A percentile compares a stretch with the other conserved stretches of the same genome.
Evolutionary conservation across 2,888 invertebrate species (phyloP).

Genomic region (Idaea straminata): DNA sequence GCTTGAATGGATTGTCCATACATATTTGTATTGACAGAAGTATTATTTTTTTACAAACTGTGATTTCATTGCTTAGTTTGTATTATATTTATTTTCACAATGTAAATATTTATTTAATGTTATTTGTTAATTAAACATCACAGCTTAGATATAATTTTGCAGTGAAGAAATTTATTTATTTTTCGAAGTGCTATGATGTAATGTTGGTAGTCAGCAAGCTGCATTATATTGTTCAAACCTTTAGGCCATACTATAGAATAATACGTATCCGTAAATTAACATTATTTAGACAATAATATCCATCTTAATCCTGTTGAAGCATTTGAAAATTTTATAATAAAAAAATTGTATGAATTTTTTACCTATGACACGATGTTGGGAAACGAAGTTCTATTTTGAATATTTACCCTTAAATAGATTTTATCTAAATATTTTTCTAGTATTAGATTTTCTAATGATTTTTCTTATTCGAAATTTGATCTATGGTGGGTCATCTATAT

Average conservation of each 20-base stretch:
- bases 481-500: background rate
- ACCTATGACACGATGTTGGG: constrained; percentile 3
- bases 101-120: constrained; percentile 12
- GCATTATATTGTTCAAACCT: background rate
- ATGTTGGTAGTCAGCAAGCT: background rate
- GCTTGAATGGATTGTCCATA: background rate
- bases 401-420: constrained; percentile 23
- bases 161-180: background rate
- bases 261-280: background rate
- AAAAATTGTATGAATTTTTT: constrained; percentile 18
- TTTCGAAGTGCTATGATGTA: background rate
- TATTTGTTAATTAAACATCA: constrained; percentile 9
- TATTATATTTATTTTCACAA: constrained; percentile 17
- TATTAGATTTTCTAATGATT: constrained; percentile 22
- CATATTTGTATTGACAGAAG: constrained; percentile 16
- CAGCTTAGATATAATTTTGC: background rate
- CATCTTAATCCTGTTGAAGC: constrained; percentile 33
- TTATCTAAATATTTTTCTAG: constrained; percentile 26
- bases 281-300: constrained; percentile 26
- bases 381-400: constrained; percentile 24
- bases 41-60: constrained; percentile 23
- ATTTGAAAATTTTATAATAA: constrained; percentile 45
- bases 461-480: constrained; percentile 12
- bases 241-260: background rate
- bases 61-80: constrained; percentile 26